Evolutionary conservation across 2,113 vertebrate genomes (phyloP), one percentile per base, ranked within the genome.

Genomic region (Dolichallabes microphthalmus): DNA sequence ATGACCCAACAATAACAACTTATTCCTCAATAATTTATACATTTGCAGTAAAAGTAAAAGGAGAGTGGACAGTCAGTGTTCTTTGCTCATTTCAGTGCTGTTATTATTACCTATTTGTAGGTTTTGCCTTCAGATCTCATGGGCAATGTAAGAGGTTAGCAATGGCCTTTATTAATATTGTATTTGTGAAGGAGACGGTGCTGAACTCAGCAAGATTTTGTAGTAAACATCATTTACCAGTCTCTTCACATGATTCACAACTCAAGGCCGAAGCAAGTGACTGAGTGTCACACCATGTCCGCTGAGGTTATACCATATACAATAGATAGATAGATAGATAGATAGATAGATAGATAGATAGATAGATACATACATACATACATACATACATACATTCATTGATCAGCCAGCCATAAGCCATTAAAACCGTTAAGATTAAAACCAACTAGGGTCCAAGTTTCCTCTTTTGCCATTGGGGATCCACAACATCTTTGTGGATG

Each of bases 111-210:
- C 69, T 85, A 74, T 85, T 84, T 69, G 57, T 32, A 22, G 52
- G 35, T 63, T 82, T 83, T 86, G 53, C 58, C 30, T 83, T 66
- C 13, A 17, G 60, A 69, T 74, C 69, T 81, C 58, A 58, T 84
- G 71, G 76, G 87, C 69, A 68, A 81, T 76, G 85, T 82, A 71
- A 82, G 80, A 87, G 69, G 58, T 60, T 52, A 86, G 80, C 78
- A 71, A 58, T 20, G 79, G 84, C 88, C 68, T 90, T 84, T 87
- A 91, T 91, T 90, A 91, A 91, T 91, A 91, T 91, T 92, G 86
- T 61, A 93, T 91, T 86, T 90, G 86, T 74, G 87, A 84, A 82
- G n/a, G 27, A 63, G 64, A 84, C 83, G 78, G 50, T 52, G 83
- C 88, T 89, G 86, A 90, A 91, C 89, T 91, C 90, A 89, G 88